Conservation (phyloP, 2,113 vertebrate species). For the Phoenicopterus ruber region DNA sequence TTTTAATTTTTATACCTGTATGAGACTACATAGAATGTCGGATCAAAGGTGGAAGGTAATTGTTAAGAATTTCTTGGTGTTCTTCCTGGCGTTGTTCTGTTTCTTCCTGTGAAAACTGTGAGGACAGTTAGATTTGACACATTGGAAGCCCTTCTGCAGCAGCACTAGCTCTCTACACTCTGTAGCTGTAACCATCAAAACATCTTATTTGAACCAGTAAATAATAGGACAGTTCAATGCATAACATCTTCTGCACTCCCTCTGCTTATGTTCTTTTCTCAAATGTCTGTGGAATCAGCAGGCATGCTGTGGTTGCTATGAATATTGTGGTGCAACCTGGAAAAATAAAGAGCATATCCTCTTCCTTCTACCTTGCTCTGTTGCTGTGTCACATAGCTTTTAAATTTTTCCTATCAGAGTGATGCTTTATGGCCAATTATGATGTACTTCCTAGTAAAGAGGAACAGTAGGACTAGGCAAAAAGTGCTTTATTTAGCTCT, state of each 20-base stretch:
- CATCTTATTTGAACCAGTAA: not conserved
- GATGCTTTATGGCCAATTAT: not conserved
- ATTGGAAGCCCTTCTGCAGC: not conserved
- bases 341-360: not conserved
- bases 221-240: not conserved
- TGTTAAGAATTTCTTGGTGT: not conserved
- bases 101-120: not conserved
- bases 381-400: not conserved
- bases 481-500: not conserved
- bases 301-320: not conserved
- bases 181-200: not conserved
- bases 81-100: not conserved
- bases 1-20: not conserved
- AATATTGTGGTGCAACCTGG: not conserved
- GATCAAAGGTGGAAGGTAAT: not conserved
- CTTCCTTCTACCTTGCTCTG: not conserved
- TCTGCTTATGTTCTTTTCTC: not conserved
- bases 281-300: not conserved
- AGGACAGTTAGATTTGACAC: not conserved
- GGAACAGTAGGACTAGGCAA: not conserved
- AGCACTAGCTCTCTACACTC: not conserved
- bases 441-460: not conserved
- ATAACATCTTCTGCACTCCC: not conserved
- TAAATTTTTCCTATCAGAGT: not conserved
- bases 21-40: not conserved